Conservation (phyloP, 1,140 invertebrate species). For the Rhopalosiphum padi region DNA sequence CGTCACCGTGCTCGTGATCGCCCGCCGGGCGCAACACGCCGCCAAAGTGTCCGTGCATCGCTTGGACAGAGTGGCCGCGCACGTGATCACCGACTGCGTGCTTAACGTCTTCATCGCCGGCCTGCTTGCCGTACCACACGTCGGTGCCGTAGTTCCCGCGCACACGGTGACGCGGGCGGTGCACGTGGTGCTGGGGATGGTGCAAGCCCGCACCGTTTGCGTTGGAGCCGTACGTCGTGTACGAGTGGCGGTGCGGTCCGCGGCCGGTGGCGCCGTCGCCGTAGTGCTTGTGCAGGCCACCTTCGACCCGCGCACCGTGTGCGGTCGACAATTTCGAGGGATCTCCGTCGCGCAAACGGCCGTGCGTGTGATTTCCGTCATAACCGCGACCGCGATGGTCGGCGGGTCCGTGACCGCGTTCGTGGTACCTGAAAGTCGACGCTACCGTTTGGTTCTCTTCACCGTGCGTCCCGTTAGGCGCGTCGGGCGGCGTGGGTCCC, state of each 20-base stretch:
- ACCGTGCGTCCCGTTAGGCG: not conserved
- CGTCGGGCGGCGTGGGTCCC: not conserved
- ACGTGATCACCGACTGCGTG: not conserved
- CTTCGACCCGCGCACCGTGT: not conserved
- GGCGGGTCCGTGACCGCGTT: not conserved
- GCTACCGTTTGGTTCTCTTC: not conserved
- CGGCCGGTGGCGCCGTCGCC: not conserved
- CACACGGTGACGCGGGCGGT: not conserved
- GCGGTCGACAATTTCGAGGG: not conserved
- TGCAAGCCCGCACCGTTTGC: too few relatives aligned
- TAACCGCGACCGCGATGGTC: not conserved
- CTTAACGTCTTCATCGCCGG: not conserved
- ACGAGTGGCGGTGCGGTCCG: too few relatives aligned
- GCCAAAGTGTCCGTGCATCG: not conserved
- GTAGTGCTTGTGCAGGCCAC: not conserved
- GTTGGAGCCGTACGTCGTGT: not conserved
- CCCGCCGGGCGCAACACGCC: not conserved
- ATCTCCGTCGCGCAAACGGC: too few relatives aligned
- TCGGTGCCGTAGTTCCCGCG: not conserved
- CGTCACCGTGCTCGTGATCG: not conserved
- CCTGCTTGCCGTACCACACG: not conserved
- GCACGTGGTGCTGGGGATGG: not conserved
- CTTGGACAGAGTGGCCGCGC: not conserved
- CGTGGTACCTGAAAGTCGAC: not conserved
- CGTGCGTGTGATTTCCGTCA: not conserved